Base-by-base conservation (phyloP, 2,113 vertebrate genomes). In the Anolis sagrei region DNA sequence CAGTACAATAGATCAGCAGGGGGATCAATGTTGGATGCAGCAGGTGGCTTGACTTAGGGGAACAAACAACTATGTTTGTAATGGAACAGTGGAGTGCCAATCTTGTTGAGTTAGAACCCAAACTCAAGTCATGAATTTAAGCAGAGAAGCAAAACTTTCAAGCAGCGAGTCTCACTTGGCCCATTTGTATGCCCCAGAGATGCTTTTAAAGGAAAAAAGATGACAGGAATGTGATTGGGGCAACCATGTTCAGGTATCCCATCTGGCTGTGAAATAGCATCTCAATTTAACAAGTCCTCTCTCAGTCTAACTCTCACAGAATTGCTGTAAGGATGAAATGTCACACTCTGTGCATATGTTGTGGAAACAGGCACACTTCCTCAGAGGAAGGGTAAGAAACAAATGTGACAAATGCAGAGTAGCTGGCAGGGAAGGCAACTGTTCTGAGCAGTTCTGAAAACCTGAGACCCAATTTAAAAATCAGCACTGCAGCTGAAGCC, bases 401-500 rank as follows among this genome's bases (percentile, higher is more conserved):
- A 48, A 76, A 68, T 58, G 9, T 85, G 68, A 61, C 18, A 58
- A 48, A 21, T 36, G 21, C 25, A 51, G 49, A 72, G 16, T 39
- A 77, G 48, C 1, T 23, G 10, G 36, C 54, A 25, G 29, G 29
- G 36, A 75, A 75, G 81, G 32, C 27, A 73, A 76, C 11, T 32
- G 36, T 58, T 73, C 68, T 18, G n/a, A 34, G 21, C 23, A 32
- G 13, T 18, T 66, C 54, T 36, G 49, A 48, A 64, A 70, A 74
- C n/a, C 54, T 4, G 61, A 84, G 51, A 79, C 54, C 27, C 36
- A 62, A 27, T 73, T 85, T 73, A 25, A 62, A 62, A 51, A 90
- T 83, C 54, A 92, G 86, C 75, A 74, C 73, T 82, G 89, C 88
- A 91, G 81, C 83, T 92, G 81, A 85, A 87, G 44, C 19, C 16